Evolutionary conservation across 1,140 invertebrate genomes (phyloP).

Genomic region (Drosophila auraria): DNA sequence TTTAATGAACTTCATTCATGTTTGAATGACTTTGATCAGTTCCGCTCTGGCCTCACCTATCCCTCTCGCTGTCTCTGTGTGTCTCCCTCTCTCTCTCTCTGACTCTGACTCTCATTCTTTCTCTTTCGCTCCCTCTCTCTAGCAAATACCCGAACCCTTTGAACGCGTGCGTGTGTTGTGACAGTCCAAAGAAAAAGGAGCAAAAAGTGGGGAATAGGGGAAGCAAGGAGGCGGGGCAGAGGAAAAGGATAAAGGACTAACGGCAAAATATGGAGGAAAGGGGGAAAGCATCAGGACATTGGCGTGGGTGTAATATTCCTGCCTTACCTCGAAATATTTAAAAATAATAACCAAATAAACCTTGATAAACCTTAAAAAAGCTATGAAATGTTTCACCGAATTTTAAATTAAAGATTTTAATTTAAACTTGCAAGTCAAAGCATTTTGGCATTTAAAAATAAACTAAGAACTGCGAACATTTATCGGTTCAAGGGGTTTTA

Average conservation of each 20-base stretch:
- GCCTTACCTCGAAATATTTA: background rate
- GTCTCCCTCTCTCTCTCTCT: background rate
- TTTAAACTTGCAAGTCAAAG: no score
- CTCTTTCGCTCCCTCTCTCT: background rate
- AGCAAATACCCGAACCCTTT: slow-evolving; percentile 69
- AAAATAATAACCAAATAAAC: background rate
- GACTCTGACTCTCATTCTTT: background rate
- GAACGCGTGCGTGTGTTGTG: slow-evolving; percentile 69
- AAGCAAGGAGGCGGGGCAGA: background rate
- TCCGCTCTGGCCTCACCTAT: slow-evolving; percentile 67
- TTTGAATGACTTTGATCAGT: slow-evolving; percentile 85
- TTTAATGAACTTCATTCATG: slow-evolving; percentile 85
- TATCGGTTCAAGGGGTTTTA: no score
- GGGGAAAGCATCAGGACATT: background rate
- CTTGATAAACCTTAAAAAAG: no score
- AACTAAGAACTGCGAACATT: no score
- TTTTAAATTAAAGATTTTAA: no score
- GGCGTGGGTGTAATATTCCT: slow-evolving; percentile 47
- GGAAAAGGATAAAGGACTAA: background rate
- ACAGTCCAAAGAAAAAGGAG: slow-evolving; percentile 29
- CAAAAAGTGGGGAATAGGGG: background rate
- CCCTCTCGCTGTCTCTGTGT: background rate
- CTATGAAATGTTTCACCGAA: no score
- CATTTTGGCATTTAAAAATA: no score
- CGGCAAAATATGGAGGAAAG: background rate